These are phyloP conservation scores for Sebastes elongatus DNA, from an alignment of 2,797 vertebrate genomes.

Conservation along the genomic window DNA sequence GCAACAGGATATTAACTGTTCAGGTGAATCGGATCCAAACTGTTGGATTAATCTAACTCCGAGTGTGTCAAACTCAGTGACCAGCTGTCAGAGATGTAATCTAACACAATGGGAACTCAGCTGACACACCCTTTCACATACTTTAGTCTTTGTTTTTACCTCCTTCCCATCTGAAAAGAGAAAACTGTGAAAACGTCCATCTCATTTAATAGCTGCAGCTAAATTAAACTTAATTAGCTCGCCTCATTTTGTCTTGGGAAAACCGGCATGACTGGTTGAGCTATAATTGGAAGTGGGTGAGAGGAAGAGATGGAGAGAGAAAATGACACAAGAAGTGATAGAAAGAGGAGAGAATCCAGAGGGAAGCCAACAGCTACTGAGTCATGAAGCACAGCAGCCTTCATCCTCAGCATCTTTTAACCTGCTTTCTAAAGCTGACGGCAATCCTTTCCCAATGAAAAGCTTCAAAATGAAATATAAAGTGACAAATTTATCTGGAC, in stretches of 20 bases:
- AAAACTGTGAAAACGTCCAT: neutral
- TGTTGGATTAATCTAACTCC: neutral
- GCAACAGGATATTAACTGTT: neutral
- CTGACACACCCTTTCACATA: conserved; percentile 20
- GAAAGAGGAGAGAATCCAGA: neutral
- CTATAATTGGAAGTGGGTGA: conserved; percentile 40
- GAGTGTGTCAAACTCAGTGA: neutral
- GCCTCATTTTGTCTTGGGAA: conserved; percentile 1
- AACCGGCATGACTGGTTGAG: neutral
- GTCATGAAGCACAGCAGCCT: neutral
- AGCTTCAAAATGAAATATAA: no score
- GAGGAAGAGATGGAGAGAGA: conserved; percentile 1
- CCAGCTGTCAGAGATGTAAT: neutral
- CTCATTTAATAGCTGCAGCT: conserved; percentile 21
- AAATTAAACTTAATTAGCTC: conserved; percentile 41
- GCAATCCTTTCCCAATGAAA: no score
- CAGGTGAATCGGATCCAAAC: neutral
- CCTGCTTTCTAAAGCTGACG: neutral
- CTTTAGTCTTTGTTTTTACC: neutral
- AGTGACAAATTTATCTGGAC: neutral
- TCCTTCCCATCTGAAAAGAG: neutral
- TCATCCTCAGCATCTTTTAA: neutral
- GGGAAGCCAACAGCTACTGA: conserved; percentile 3
- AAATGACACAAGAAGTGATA: no score
- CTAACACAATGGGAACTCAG: neutral